phyloP scores from a whole-genome alignment of 2,888 invertebrate species.

The Cordilura impudica region DNA sequence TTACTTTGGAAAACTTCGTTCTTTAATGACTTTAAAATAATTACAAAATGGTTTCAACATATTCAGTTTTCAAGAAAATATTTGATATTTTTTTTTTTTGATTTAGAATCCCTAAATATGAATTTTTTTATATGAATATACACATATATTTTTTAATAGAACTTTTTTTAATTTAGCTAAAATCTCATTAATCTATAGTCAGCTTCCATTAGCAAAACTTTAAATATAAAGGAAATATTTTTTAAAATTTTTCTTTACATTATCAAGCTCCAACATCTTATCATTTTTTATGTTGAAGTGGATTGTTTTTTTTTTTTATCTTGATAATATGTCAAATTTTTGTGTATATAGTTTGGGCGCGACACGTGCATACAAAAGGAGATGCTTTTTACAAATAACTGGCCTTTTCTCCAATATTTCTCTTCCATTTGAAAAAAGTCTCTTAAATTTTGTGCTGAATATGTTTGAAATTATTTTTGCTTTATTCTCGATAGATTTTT shows the following conservation, averaged over 20 bases:
- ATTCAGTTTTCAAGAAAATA: too few relatives aligned
- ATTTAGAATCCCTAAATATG: too few relatives aligned
- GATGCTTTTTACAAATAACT: conserved; percentile 62
- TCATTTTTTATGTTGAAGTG: neutral
- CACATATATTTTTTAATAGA: too few relatives aligned
- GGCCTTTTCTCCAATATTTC: neutral
- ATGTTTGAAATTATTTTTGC: conserved; percentile 30
- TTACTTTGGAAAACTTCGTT: too few relatives aligned
- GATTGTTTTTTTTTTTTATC: neutral
- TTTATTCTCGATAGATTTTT: conserved; percentile 36
- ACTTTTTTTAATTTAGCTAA: too few relatives aligned
- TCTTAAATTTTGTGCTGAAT: conserved; percentile 56
- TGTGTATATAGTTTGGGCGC: conserved; percentile 66
- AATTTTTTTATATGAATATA: too few relatives aligned
- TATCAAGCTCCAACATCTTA: neutral
- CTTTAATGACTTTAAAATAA: too few relatives aligned
- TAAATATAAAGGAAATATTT: too few relatives aligned
- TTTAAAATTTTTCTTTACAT: conserved; percentile 1
- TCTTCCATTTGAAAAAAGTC: conserved; percentile 24
- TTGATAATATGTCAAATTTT: conserved; percentile 47
- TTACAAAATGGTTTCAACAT: too few relatives aligned
- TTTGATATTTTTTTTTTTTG: too few relatives aligned
- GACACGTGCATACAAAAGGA: conserved; percentile 66
- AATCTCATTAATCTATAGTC: too few relatives aligned
- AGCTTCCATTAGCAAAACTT: too few relatives aligned